These are phyloP conservation scores for Oreonectes daqikongensis DNA, from an alignment of 2,797 vertebrate genomes.

Conservation along the genomic window DNA sequence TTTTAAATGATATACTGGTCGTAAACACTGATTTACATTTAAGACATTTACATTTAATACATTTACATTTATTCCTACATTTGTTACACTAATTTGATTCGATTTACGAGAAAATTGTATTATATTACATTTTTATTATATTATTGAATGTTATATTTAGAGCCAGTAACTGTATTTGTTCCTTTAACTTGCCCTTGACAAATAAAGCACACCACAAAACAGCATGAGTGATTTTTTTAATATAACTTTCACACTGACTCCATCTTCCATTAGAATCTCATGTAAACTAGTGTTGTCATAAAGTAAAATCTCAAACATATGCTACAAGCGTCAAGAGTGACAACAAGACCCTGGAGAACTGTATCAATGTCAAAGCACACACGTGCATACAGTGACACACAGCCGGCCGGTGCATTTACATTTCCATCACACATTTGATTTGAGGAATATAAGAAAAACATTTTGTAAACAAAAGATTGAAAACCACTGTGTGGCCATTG, in stretches of 20 bases:
- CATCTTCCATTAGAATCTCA: background rate
- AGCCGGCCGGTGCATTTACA: background rate
- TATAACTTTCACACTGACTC: conserved; percentile 8
- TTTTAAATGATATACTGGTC: too few relatives aligned
- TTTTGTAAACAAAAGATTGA: background rate
- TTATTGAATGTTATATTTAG: background rate
- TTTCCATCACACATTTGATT: conserved; percentile 3
- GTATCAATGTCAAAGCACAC: background rate
- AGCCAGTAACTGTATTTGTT: background rate
- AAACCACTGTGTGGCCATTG: background rate
- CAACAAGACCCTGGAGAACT: conserved; percentile 8
- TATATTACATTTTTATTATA: too few relatives aligned
- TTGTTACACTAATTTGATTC: too few relatives aligned
- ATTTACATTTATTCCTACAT: too few relatives aligned
- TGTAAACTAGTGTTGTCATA: background rate
- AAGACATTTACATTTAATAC: too few relatives aligned
- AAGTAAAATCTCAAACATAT: conserved; percentile 10
- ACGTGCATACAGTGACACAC: background rate
- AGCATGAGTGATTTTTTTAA: background rate
- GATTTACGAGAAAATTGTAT: too few relatives aligned
- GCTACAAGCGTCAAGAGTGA: background rate
- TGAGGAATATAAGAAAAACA: background rate
- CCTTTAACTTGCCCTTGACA: background rate
- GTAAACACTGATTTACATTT: too few relatives aligned
- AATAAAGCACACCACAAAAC: conserved; percentile 1